Percentiles rank a stretch among this genome's conserved stretches.
Evolutionary conservation across 2,113 vertebrate species (phyloP).

Genomic region (Dicrurus megarhynchus): DNA sequence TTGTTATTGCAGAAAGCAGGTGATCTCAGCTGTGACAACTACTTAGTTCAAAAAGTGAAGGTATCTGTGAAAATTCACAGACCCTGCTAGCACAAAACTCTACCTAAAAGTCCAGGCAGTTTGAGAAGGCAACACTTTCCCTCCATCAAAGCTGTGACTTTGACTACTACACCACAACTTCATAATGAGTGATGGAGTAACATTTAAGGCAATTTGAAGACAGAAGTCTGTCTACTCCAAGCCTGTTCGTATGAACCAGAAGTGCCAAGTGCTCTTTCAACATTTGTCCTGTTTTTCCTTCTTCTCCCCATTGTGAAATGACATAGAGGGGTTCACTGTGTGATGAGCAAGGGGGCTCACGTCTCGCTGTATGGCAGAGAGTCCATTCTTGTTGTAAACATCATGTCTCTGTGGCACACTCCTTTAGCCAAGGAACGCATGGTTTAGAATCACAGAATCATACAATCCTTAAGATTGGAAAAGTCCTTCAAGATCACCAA

Average conservation of each 20-base stretch:
- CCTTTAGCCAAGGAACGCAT: neutral
- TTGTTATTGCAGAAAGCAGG: neutral
- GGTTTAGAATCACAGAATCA: neutral
- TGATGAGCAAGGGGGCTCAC: neutral
- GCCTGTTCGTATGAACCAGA: neutral
- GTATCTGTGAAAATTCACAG: neutral
- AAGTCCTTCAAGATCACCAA: neutral
- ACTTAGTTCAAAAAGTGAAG: neutral
- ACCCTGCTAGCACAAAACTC: neutral
- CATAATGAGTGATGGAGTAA: neutral
- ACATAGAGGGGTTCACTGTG: fast-evolving
- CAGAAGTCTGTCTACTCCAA: neutral
- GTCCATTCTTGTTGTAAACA: neutral
- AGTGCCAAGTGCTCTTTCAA: neutral
- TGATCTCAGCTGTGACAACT: neutral
- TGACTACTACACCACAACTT: neutral
- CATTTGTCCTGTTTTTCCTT: neutral
- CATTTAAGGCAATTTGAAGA: neutral
- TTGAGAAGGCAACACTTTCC: neutral
- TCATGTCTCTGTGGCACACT: neutral
- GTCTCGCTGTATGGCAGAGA: neutral
- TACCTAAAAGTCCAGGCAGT: neutral
- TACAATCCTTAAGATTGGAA: neutral
- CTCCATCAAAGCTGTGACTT: neutral
- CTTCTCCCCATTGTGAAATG: neutral